Evolutionary conservation across 2,113 vertebrate genomes (phyloP).

Genomic region (Trematomus loennbergii): DNA sequence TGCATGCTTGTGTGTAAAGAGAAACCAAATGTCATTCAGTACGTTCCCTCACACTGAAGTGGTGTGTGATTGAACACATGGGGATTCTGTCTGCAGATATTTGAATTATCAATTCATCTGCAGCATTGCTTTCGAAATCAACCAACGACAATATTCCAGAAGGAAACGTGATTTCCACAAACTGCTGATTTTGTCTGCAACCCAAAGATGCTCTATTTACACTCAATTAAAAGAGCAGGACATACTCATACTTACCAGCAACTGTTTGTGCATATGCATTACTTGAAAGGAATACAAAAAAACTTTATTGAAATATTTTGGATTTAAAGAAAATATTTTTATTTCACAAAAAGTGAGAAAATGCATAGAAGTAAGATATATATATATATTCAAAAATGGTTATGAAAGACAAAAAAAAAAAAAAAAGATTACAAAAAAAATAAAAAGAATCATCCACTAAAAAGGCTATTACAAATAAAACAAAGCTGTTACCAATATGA

Average conservation of each 20-base stretch:
- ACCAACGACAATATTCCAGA: background rate
- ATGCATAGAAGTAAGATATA: no score
- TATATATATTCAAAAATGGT: no score
- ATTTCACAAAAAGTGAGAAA: no score
- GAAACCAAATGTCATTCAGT: constrained; percentile 43
- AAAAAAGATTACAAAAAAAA: no score
- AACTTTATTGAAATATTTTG: no score
- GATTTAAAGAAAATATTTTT: no score
- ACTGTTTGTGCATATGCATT: background rate
- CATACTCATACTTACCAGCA: background rate
- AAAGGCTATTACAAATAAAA: no score
- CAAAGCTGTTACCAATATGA: no score
- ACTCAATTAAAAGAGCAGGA: background rate
- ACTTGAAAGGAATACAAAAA: no score
- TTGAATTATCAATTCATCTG: background rate
- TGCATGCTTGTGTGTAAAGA: constrained; percentile 16
- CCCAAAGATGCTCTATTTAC: background rate
- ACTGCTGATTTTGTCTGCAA: background rate
- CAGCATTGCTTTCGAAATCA: background rate
- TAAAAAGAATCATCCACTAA: no score
- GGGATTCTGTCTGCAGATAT: background rate
- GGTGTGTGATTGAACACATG: background rate
- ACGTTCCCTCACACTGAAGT: background rate
- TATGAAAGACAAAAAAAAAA: no score
- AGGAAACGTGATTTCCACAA: background rate